A percentile compares a stretch with the other conserved stretches of the same genome.
These are phyloP conservation scores for Seriola quinqueradiata DNA, from an alignment of 2,113 vertebrate genomes.

Conservation along the genomic window DNA sequence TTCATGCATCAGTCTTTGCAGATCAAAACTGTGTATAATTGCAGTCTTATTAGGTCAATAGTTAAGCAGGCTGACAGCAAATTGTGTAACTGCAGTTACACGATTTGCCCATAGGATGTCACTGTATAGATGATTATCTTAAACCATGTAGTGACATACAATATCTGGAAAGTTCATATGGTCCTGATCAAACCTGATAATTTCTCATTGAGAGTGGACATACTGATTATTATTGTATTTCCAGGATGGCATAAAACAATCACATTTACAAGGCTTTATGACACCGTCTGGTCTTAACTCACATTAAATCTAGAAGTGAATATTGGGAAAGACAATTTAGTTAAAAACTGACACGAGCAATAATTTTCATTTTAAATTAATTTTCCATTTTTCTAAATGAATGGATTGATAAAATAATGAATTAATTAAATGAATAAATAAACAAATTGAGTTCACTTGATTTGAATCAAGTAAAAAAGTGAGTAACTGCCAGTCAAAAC, in stretches of 20 bases:
- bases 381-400: too few species aligned
- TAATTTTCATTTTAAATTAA: too few species aligned
- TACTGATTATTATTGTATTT: neutral
- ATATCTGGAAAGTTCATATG: neutral
- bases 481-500: too few species aligned
- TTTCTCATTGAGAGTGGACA: neutral
- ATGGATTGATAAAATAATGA: too few species aligned
- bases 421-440: too few species aligned
- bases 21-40: neutral
- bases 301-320: neutral
- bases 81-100: constrained; percentile 58
- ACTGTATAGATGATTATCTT: constrained; percentile 63
- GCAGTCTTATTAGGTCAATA: neutral
- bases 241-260: too few species aligned
- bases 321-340: neutral
- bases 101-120: constrained; percentile 73
- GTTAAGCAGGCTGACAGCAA: neutral
- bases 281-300: neutral
- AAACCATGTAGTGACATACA: neutral
- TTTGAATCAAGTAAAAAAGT: too few species aligned
- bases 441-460: too few species aligned
- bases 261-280: neutral
- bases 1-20: neutral
- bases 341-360: too few species aligned
- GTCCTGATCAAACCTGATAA: neutral